Percentiles rank a stretch among this genome's conserved stretches.
phyloP scores from a whole-genome alignment of 2,888 invertebrate genomes.

The Biston stratarius region DNA sequence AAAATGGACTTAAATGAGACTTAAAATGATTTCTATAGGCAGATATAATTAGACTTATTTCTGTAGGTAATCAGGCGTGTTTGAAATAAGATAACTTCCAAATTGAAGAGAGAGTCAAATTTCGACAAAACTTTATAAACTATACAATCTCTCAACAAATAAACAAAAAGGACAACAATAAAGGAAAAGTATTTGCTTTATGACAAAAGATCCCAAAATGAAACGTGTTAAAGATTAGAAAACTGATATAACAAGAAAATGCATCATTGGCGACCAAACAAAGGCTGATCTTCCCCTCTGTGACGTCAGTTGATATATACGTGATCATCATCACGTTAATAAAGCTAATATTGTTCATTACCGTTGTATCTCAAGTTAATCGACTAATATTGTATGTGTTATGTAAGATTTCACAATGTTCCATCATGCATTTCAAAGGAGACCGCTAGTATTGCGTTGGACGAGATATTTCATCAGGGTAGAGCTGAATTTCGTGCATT shows the following conservation, averaged over 20 bases:
- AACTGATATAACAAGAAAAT: slow-evolving; percentile 30
- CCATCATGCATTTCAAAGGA: slow-evolving; percentile 35
- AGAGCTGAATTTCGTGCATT: slow-evolving; percentile 8
- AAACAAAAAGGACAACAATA: neutral
- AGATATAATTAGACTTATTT: neutral
- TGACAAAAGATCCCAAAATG: slow-evolving; percentile 7
- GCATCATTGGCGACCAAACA: slow-evolving; percentile 44
- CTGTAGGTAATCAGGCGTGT: neutral
- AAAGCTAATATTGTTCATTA: slow-evolving; percentile 36
- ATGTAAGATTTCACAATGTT: slow-evolving; percentile 42
- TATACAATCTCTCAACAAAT: neutral
- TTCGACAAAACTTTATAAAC: neutral
- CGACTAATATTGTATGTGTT: slow-evolving; percentile 17
- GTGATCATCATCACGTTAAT: slow-evolving; percentile 43
- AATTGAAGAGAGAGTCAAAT: no score
- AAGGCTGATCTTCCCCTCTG: slow-evolving; percentile 46
- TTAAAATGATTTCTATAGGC: no score
- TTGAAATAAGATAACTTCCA: no score
- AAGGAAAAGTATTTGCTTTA: neutral
- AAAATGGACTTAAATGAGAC: no score
- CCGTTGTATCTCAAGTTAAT: slow-evolving; percentile 36
- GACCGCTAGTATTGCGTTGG: slow-evolving; percentile 20
- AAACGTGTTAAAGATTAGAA: slow-evolving; percentile 16
- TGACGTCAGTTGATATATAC: slow-evolving; percentile 38
- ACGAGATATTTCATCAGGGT: slow-evolving; percentile 15